Base-by-base conservation (phyloP, 2,888 invertebrate genomes). In the Drosophila nr. fundita region DNA sequence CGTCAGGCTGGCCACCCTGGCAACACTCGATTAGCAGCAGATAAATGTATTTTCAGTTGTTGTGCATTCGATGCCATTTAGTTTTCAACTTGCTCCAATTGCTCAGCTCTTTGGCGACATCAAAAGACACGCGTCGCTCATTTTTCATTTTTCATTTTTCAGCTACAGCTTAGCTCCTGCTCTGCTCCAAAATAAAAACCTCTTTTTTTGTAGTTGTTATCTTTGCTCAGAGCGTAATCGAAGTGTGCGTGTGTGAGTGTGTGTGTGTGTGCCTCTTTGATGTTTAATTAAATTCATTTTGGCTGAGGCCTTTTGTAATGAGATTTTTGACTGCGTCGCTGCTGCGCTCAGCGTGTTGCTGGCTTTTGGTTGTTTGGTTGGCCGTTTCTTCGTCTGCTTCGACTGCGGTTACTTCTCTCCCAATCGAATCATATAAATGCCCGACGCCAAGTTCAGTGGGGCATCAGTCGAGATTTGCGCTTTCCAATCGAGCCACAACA, bases 251-350 rank as follows among this genome's bases (percentile, higher is more conserved):
- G 38, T n/a, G n/a, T 42, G 15, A n/a, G 40, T n/a, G 62, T 62
- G 60, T 68, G 54, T 61, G 61, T 57, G 52, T 62, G 52, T 65
- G 66, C 69, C 66, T 74, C 88, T 84, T 90, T 89, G 74, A 82
- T 81, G 89, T 91, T 81, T 83, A 89, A 91, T 91, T 91, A 80
- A 87, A 91, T 85, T 82, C 88, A 88, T 78, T 89, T 89, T 76
- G 69, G 75, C 69, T 84, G 71, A 63, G 88, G 86, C 83, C 89
- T 90, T 90, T 86, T 83, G 90, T 86, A 90, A 90, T 90, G 82
- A 81, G 82, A 72, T 90, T 89, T 90, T 90, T 75, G 78, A 67
- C 73, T 68, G 52, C 55, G 57, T 38, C 38, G 13, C 64, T 67
- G 70, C 68, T 67, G 64, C 62, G 68, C 77, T 78, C 72, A 72